phyloP scores from a whole-genome alignment of 2,888 invertebrate species.

The Hirtodrosophila cameraria region DNA sequence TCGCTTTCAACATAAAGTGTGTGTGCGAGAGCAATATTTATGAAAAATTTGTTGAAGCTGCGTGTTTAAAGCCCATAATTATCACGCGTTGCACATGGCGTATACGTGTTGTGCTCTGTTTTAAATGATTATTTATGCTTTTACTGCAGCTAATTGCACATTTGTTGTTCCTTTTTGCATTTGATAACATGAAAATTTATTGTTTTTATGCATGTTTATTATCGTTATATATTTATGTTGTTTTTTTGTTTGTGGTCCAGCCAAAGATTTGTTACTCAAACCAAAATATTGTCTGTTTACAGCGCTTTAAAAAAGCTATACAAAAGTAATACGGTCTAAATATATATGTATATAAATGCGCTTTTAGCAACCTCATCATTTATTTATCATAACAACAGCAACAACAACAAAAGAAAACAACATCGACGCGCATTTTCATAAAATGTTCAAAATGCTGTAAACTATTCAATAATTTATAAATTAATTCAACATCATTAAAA shows the following conservation, averaged over 20 bases:
- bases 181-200: constrained; percentile 60
- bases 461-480: constrained; percentile 52
- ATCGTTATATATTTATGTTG: constrained; percentile 25
- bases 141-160: constrained; percentile 65
- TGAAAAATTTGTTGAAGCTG: constrained; percentile 34
- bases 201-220: constrained; percentile 68
- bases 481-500: constrained; percentile 43
- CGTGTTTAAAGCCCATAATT: constrained; percentile 71
- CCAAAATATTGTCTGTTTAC: constrained; percentile 29
- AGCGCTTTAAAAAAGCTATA: constrained; percentile 47
- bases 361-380: constrained; percentile 44
- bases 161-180: constrained; percentile 46
- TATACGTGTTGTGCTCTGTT: constrained; percentile 47
- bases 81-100: constrained; percentile 63
- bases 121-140: constrained; percentile 67
- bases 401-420: constrained; percentile 29
- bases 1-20: constrained; percentile 37
- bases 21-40: constrained; percentile 2
- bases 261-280: constrained; percentile 9
- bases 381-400: constrained; percentile 34
- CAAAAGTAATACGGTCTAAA: constrained; percentile 28
- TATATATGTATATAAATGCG: constrained; percentile 36
- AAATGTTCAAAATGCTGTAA: constrained; percentile 27
- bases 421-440: constrained; percentile 29
- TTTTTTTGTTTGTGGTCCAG: constrained; percentile 2